Conservation (phyloP, 2,113 vertebrate genomes). For the Heterochromis multidens region DNA sequence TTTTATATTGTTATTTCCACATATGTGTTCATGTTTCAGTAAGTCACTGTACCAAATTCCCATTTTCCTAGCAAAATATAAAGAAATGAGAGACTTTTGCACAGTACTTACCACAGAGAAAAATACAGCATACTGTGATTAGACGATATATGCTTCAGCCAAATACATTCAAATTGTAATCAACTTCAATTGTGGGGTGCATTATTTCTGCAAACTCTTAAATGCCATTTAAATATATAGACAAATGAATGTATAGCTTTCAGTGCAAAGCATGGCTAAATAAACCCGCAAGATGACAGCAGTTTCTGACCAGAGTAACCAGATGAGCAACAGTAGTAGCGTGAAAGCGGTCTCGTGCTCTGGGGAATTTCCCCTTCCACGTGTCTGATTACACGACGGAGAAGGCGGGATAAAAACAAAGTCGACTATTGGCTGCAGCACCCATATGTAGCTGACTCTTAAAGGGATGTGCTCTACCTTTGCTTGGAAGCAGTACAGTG, state of each 20-base stretch:
- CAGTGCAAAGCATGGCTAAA: background rate
- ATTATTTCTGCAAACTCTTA: background rate
- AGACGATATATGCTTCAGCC: background rate
- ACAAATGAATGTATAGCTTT: background rate
- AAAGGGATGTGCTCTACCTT: background rate
- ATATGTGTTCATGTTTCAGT: background rate
- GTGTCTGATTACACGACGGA: constrained; percentile 65
- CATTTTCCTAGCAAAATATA: background rate
- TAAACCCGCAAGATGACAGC: background rate
- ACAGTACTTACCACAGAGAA: background rate
- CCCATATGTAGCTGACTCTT: background rate
- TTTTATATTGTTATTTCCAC: background rate
- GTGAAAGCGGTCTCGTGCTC: constrained; percentile 59
- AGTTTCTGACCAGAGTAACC: background rate
- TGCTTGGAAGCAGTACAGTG: fast-evolving
- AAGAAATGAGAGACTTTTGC: background rate
- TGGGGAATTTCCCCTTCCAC: constrained; percentile 81
- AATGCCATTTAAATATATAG: background rate
- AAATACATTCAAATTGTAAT: background rate
- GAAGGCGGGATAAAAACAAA: constrained; percentile 76
- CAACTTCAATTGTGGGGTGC: background rate
- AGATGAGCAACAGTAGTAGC: constrained; percentile 1
- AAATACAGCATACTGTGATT: background rate
- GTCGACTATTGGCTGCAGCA: constrained; percentile 54
- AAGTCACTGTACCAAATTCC: background rate